phyloP scores from a whole-genome alignment of 2,113 vertebrate species.

The Alligator mississippiensis region DNA sequence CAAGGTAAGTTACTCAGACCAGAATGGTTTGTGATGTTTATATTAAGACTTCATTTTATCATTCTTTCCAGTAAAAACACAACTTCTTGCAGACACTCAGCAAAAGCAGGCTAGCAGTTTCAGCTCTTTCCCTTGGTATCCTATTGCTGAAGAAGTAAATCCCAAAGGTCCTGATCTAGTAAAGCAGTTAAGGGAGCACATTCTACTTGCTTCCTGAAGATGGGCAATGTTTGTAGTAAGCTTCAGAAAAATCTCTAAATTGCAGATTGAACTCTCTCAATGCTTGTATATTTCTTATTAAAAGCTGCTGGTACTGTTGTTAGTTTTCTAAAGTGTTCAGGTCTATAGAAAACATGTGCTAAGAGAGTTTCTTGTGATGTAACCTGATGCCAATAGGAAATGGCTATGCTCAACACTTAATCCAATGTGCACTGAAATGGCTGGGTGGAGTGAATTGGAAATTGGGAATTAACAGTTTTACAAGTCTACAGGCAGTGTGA shows the following conservation, averaged over 20 bases:
- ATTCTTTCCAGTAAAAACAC: background rate
- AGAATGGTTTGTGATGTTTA: rapidly evolving
- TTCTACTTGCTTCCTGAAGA: no score
- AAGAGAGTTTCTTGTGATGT: background rate
- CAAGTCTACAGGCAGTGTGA: background rate
- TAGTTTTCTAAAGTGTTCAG: background rate
- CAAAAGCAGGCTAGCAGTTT: constrained; percentile 18
- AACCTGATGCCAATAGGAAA: background rate
- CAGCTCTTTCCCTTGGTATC: background rate
- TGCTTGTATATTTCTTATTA: background rate
- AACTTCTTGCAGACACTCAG: constrained; percentile 10
- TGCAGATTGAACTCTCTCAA: background rate
- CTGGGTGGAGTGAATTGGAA: background rate
- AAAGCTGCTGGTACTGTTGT: background rate
- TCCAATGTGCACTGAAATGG: background rate
- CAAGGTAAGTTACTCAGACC: background rate
- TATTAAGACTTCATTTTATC: background rate
- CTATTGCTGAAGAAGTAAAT: background rate
- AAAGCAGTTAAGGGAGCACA: background rate
- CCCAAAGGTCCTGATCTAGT: background rate
- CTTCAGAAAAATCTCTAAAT: background rate
- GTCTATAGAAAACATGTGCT: background rate
- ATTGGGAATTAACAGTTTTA: background rate
- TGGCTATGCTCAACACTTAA: background rate
- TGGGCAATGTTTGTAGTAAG: background rate